Base-by-base conservation (phyloP, 2,797 vertebrate species). In the Microchirus variegatus region DNA sequence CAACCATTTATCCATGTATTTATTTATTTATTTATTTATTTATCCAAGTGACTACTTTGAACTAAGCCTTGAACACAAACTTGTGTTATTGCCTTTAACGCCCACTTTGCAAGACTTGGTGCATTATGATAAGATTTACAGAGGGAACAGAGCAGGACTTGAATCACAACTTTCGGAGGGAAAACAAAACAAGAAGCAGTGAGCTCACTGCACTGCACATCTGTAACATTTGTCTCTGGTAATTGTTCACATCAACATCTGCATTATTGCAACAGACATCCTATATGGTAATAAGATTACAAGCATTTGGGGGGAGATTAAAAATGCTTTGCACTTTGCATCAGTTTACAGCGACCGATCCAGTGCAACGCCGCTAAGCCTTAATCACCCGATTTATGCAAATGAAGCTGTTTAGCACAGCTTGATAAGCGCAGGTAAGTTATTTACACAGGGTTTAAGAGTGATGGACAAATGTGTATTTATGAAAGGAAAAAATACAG, bases 121-220 rank as follows among this genome's bases (percentile, higher is more conserved):
- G 50, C 41, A 75, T 66, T 17, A 51, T 59, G 57, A 70, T 53
- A 35, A 50, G 38, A 61, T 73, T 75, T 70, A 54, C 16, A 65
- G 46, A 10, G 9, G 22, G 17, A 69, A 47, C 35, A 46, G 10
- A 53, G 13, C 12, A 19, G 35, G 18, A 56, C 35, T 60, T 55
- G 5, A 26, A 50, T 48, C 5, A 13, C 12, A 47, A 44, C 50
- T 59, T 67, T 61, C 47, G 42, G 45, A 41, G 37, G 9, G 61
- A 63, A 51, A 43, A 18, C 31, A 44, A 44, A 43, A 58, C 37
- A 16, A 46, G 50, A 18, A 43, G 22, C 3, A 64, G 10, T 48
- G 40, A 59, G 52, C 59, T 64, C 40, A 44, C 1, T 67, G 44
- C 40, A 44, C 1, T 67, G 44, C 13, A 59, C 14, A 38, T 49